These are phyloP conservation scores for Paradoxurus hermaphroditus DNA, from an alignment of 2,113 vertebrate species.

Conservation along the genomic window DNA sequence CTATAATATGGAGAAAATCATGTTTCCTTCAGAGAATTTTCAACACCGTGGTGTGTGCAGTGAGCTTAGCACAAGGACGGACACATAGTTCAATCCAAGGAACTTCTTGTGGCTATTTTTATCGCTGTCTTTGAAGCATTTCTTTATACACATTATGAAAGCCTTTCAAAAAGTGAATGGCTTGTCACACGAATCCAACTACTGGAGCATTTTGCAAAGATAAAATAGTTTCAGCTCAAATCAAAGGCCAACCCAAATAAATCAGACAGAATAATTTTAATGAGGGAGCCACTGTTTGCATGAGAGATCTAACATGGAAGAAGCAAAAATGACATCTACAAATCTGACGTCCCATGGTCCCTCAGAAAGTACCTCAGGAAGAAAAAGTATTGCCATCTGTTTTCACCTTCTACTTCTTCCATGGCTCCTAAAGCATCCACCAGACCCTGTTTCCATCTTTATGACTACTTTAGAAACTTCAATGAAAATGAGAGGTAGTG, in stretches of 20 bases:
- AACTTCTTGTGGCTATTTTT: neutral
- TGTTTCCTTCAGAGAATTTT: neutral
- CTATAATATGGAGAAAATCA: neutral
- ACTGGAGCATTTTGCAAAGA: neutral
- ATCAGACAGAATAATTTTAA: neutral
- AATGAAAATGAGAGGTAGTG: neutral
- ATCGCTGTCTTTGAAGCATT: neutral
- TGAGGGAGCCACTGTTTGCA: neutral
- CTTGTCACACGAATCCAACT: neutral
- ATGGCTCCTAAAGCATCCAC: neutral
- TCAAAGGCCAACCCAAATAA: neutral
- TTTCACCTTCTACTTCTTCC: neutral
- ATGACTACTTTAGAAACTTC: slow-evolving; percentile 8
- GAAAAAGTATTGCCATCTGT: neutral
- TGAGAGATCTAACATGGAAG: neutral
- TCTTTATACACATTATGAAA: neutral
- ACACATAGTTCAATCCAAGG: neutral
- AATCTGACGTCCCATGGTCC: neutral
- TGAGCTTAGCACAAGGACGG: neutral
- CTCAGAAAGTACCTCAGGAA: neutral
- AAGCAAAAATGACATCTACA: neutral
- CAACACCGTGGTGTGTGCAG: neutral
- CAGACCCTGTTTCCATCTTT: neutral
- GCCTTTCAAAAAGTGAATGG: neutral
- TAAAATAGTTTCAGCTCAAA: neutral